These are phyloP conservation scores for Eupithecia tripunctaria DNA, from an alignment of 2,888 invertebrate species.

Conservation along the genomic window DNA sequence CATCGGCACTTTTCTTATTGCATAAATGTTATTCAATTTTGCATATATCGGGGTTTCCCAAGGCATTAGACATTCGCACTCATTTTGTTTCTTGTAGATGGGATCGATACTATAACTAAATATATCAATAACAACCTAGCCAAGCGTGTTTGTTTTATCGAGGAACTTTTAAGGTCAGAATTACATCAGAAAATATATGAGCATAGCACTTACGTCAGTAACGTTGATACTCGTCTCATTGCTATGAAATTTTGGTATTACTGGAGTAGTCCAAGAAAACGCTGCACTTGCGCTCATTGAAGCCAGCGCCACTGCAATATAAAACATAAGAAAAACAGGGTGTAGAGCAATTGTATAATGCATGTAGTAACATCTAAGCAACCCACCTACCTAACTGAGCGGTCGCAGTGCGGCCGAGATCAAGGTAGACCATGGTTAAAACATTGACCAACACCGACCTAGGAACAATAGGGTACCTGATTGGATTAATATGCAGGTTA, in stretches of 20 bases:
- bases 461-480: too few species aligned
- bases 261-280: slow-evolving; percentile 65
- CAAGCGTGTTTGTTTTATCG: not conserved
- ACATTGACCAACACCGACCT: too few species aligned
- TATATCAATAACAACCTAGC: not conserved
- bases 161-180: not conserved
- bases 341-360: not conserved
- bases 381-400: too few species aligned
- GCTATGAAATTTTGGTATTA: slow-evolving; percentile 57
- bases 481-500: too few species aligned
- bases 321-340: not conserved
- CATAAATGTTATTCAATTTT: not conserved
- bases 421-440: too few species aligned
- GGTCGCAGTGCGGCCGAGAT: too few species aligned
- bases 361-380: too few species aligned
- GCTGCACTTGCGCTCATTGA: slow-evolving; percentile 61
- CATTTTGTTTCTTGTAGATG: not conserved
- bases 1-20: too few species aligned
- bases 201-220: slow-evolving; percentile 52
- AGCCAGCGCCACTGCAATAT: slow-evolving; percentile 64
- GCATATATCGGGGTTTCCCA: not conserved
- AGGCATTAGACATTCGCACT: not conserved
- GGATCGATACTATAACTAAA: not conserved
- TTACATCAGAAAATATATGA: not conserved
- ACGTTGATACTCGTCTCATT: slow-evolving; percentile 55